These are phyloP conservation scores for Bombus confusus DNA, from an alignment of 1,140 invertebrate genomes.

Conservation along the genomic window DNA sequence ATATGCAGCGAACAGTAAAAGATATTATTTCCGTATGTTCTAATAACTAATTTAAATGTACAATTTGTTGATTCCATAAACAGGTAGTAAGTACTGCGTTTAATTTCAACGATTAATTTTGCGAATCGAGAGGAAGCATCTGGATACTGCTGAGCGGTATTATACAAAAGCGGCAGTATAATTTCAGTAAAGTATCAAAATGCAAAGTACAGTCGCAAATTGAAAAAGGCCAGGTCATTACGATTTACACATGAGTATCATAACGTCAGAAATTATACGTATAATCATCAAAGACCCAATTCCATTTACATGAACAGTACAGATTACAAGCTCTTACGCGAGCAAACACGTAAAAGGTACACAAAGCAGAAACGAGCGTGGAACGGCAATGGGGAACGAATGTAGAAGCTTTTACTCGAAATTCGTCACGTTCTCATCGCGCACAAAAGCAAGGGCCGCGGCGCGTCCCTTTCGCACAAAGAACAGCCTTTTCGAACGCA, in stretches of 20 bases:
- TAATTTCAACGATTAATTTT: too few relatives aligned
- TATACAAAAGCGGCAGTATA: neutral
- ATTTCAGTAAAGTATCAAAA: neutral
- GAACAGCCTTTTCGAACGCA: neutral
- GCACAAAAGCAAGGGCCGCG: slow-evolving; percentile 1
- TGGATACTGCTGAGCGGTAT: too few relatives aligned
- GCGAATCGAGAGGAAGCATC: too few relatives aligned
- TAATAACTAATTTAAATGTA: too few relatives aligned
- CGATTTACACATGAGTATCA: neutral
- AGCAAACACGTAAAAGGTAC: slow-evolving; percentile 1
- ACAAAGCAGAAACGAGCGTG: neutral
- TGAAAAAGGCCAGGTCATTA: neutral
- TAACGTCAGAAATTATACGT: neutral
- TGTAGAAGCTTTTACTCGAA: slow-evolving; percentile 25
- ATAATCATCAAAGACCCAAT: neutral
- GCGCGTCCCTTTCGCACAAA: slow-evolving; percentile 8
- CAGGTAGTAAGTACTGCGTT: too few relatives aligned
- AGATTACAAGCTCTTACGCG: neutral
- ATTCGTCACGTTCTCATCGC: slow-evolving; percentile 29
- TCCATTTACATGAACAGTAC: neutral
- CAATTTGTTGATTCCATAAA: too few relatives aligned
- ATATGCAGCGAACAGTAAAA: too few relatives aligned
- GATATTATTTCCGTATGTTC: too few relatives aligned
- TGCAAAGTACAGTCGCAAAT: neutral
- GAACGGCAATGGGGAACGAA: neutral